These are phyloP conservation scores for Polyergus mexicanus DNA, from an alignment of 1,140 invertebrate species.

Conservation along the genomic window DNA sequence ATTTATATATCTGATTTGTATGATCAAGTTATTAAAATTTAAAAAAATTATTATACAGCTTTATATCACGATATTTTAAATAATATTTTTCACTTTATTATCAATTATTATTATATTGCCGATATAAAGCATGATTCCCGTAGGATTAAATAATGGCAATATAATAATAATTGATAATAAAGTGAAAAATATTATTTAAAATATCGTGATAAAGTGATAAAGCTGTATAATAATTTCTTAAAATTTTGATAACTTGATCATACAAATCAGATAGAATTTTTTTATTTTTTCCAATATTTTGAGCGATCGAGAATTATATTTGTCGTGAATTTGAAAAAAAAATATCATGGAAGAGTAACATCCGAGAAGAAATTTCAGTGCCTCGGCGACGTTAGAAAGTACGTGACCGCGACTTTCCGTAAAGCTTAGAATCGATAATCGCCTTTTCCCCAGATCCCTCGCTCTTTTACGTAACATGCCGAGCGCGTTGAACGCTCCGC, in stretches of 20 bases:
- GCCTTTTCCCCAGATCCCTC: conserved; percentile 3
- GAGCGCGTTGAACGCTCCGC: not conserved
- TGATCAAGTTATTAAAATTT: no score
- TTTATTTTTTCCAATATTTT: not conserved
- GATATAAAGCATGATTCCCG: no score
- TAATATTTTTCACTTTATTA: no score
- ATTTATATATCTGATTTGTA: not conserved
- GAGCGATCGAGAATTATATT: not conserved
- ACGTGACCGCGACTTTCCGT: conserved; percentile 57
- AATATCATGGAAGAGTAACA: not conserved
- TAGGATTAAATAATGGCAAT: no score
- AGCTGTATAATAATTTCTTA: not conserved
- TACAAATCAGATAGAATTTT: not conserved
- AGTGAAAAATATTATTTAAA: no score
- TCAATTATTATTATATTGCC: no score
- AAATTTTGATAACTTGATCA: no score
- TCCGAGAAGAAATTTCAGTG: not conserved
- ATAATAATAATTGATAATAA: no score
- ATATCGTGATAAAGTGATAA: not conserved
- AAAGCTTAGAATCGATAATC: conserved; percentile 9
- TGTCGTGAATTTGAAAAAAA: not conserved
- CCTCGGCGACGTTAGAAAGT: conserved; percentile 42
- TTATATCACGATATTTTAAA: not conserved
- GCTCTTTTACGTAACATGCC: conserved; percentile 47
- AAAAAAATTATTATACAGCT: not conserved